Evolutionary conservation across 2,113 vertebrate genomes (phyloP).

Genomic region (Paramormyrops kingsleyae): DNA sequence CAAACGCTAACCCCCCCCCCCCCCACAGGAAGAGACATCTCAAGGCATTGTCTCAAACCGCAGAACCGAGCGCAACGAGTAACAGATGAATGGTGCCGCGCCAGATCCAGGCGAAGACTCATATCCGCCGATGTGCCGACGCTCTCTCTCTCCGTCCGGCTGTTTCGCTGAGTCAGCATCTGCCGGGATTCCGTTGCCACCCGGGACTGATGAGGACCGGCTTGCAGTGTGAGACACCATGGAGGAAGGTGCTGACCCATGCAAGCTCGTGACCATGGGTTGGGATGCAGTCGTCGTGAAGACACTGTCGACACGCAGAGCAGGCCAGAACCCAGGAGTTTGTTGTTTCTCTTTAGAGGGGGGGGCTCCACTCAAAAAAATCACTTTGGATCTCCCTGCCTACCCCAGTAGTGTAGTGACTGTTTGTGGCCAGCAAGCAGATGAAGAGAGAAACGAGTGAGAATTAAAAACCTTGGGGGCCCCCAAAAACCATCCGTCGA

Average conservation of each 20-base stretch:
- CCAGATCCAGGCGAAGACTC: neutral
- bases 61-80: no score
- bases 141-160: neutral
- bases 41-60: neutral
- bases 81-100: neutral
- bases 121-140: neutral
- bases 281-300: neutral
- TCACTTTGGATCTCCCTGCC: neutral
- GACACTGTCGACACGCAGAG: neutral
- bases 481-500: neutral
- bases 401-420: neutral
- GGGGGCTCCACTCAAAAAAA: neutral
- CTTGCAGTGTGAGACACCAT: neutral
- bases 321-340: neutral
- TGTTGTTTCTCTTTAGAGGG: neutral
- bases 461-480: no score
- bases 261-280: neutral
- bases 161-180: neutral
- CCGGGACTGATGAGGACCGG: neutral
- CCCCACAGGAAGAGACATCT: neutral
- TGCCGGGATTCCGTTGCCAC: neutral
- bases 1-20: neutral
- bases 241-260: no score
- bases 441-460: neutral
- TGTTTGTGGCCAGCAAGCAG: neutral